A percentile compares a stretch with the other conserved stretches of the same genome.
phyloP scores from a whole-genome alignment of 2,113 vertebrate species.

The Synodontis membranacea region DNA sequence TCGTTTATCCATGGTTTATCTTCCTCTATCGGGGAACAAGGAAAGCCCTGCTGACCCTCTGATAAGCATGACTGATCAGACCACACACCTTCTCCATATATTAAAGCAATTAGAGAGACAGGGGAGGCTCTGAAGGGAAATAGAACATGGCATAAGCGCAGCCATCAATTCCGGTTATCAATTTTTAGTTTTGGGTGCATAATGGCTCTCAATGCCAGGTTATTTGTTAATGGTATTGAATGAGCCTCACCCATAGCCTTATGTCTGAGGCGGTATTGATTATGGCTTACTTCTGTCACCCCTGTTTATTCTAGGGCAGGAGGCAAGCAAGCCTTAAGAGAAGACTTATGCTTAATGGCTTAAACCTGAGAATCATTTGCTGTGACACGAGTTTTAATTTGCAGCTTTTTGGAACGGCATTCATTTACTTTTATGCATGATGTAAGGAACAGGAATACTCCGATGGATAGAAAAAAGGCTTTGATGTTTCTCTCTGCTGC shows the following conservation, averaged over 20 bases:
- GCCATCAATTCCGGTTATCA: slow-evolving; percentile 35
- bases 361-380: slow-evolving; percentile 54
- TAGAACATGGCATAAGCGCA: slow-evolving; percentile 17
- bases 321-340: slow-evolving; percentile 31
- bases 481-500: slow-evolving; percentile 56
- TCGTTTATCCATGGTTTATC: background rate
- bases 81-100: slow-evolving; percentile 41
- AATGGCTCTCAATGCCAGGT: slow-evolving; percentile 37
- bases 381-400: slow-evolving; percentile 43
- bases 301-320: slow-evolving; percentile 40
- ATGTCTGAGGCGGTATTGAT: slow-evolving; percentile 47
- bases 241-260: slow-evolving; percentile 36
- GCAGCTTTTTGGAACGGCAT: slow-evolving; percentile 52
- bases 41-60: background rate
- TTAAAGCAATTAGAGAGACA: slow-evolving; percentile 41
- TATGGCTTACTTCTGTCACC: slow-evolving; percentile 48
- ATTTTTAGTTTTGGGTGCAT: slow-evolving; percentile 40
- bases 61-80: slow-evolving; percentile 38
- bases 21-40: background rate
- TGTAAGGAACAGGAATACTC: slow-evolving; percentile 57
- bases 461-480: slow-evolving; percentile 57
- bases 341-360: slow-evolving; percentile 32
- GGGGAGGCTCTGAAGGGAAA: slow-evolving; percentile 14
- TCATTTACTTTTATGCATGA: slow-evolving; percentile 49
- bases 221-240: slow-evolving; percentile 51